These are phyloP conservation scores for Istiophorus platypterus DNA, from an alignment of 2,113 vertebrate genomes.

Conservation along the genomic window DNA sequence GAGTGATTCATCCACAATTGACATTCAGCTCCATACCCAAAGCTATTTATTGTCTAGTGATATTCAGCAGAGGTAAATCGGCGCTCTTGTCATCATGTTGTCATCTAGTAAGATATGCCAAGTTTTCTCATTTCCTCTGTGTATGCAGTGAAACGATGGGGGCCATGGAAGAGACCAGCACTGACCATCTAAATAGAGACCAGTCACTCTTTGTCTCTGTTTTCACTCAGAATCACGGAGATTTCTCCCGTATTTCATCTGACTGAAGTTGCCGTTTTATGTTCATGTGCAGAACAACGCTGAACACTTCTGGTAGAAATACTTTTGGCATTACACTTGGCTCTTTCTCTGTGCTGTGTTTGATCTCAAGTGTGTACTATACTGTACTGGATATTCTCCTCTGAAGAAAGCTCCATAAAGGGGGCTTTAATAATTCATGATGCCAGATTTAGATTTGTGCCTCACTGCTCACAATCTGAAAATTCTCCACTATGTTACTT, in stretches of 20 bases:
- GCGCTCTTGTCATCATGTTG: slow-evolving; percentile 67
- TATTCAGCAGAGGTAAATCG: slow-evolving; percentile 57
- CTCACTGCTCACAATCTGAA: slow-evolving; percentile 76
- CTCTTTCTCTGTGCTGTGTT: slow-evolving; percentile 69
- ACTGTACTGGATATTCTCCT: slow-evolving; percentile 77
- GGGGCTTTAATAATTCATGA: slow-evolving; percentile 86
- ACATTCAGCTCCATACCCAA: slow-evolving; percentile 56
- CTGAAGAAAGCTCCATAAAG: slow-evolving; percentile 81
- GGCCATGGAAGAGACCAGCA: slow-evolving; percentile 53
- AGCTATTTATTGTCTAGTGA: slow-evolving; percentile 61
- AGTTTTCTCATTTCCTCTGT: slow-evolving; percentile 62
- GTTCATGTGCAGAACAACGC: slow-evolving; percentile 59
- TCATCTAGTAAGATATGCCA: slow-evolving; percentile 59
- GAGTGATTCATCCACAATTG: slow-evolving; percentile 64
- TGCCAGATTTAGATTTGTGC: slow-evolving; percentile 82
- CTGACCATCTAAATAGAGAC: slow-evolving; percentile 54
- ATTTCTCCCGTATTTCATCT: slow-evolving; percentile 56
- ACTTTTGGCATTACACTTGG: slow-evolving; percentile 70
- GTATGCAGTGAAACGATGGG: slow-evolving; percentile 53
- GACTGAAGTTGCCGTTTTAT: slow-evolving; percentile 49
- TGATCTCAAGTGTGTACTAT: slow-evolving; percentile 79
- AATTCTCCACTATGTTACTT: slow-evolving; percentile 77
- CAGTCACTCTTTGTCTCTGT: slow-evolving; percentile 17
- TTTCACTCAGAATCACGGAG: slow-evolving; percentile 20
- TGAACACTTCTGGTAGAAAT: slow-evolving; percentile 64